phyloP scores from a whole-genome alignment of 1,140 invertebrate species.

The Orius insidiosus region DNA sequence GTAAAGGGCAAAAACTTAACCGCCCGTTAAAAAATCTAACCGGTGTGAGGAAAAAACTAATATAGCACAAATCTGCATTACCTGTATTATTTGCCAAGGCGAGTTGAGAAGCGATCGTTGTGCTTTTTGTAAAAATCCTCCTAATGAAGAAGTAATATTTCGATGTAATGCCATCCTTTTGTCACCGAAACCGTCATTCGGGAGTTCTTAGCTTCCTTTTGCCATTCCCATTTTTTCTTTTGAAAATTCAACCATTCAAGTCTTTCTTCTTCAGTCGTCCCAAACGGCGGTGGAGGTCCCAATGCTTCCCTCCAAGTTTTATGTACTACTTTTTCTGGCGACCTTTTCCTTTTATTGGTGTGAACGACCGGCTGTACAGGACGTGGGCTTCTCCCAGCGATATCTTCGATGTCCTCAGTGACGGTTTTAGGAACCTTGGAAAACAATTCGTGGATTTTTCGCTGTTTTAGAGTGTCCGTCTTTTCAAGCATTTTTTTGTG shows the following conservation, averaged over 20 bases:
- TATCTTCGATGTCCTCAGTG: slow-evolving; percentile 47
- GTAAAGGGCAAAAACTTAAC: no score
- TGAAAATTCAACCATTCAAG: slow-evolving; percentile 73
- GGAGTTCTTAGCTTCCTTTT: slow-evolving; percentile 26
- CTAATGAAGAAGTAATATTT: slow-evolving; percentile 36
- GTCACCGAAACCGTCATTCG: slow-evolving; percentile 32
- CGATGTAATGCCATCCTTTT: slow-evolving; percentile 24
- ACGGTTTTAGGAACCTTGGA: slow-evolving; percentile 27
- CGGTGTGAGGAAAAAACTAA: no score
- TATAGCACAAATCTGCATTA: no score
- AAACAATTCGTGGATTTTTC: slow-evolving; percentile 90
- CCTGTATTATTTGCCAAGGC: slow-evolving; percentile 85
- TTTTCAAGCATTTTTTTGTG: slow-evolving; percentile 91
- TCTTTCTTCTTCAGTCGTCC: slow-evolving; percentile 49
- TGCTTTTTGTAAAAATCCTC: slow-evolving; percentile 63
- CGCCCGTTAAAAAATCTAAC: no score
- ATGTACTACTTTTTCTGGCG: slow-evolving; percentile 15
- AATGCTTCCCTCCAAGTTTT: slow-evolving; percentile 63
- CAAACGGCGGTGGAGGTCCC: slow-evolving; percentile 62
- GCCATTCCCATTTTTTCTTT: slow-evolving; percentile 87
- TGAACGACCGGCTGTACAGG: slow-evolving; percentile 15
- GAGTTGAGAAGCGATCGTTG: slow-evolving; percentile 65
- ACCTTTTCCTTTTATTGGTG: slow-evolving; percentile 34
- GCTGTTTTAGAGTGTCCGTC: slow-evolving; percentile 78
- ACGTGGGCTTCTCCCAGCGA: slow-evolving; percentile 25